Evolutionary conservation across 2,888 invertebrate genomes (phyloP), one percentile per base, ranked within the genome.

Genomic region (Dryadula phaetusa): DNA sequence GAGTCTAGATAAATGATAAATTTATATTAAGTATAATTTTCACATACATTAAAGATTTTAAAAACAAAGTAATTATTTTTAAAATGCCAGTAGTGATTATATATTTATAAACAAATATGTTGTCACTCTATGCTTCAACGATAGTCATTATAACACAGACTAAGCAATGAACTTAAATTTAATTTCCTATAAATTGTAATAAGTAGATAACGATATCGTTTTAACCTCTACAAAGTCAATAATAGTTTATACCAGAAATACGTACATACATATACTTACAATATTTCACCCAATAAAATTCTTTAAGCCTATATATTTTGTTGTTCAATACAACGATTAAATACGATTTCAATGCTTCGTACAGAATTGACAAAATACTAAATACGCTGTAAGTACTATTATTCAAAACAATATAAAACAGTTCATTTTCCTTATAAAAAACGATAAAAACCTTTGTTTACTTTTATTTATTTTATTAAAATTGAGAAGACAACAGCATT

Each of bases 171-270:
- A 8, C n/a, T 40, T 56, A 8, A 16, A 25, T 22, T n/a, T 40
- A 4, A n/a, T 40, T 40, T 40, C 22, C n/a, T 56, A 56, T 56
- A 22, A 40, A 40, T 16, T 20, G 40, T 22, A 40, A 56, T 22
- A 56, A 40, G 22, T 56, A 40, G 37, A 56, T 56, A 56, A 40
- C 10, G 4, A 5, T 40, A 10, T 22, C 56, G 25, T 10, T 37
- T 28, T 56, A 5, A 56, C 56, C 56, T 56, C 40, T 56, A 56
- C 37, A 25, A 56, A n/a, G 40, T 40, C 40, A 40, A 16, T 52
- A 32, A 28, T 22, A 12, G 8, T 28, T n/a, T 8, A 28, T 28
- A 49, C 49, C 25, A 16, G 49, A 49, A 49, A 3, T 28, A n/a
- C 46, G n/a, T n/a, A 46, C 4, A 22, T 47, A 47, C 3, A 18